A percentile compares a stretch with the other conserved stretches of the same genome.
These are phyloP conservation scores for Nymphicus hollandicus DNA, from an alignment of 2,113 vertebrate species.

Conservation along the genomic window DNA sequence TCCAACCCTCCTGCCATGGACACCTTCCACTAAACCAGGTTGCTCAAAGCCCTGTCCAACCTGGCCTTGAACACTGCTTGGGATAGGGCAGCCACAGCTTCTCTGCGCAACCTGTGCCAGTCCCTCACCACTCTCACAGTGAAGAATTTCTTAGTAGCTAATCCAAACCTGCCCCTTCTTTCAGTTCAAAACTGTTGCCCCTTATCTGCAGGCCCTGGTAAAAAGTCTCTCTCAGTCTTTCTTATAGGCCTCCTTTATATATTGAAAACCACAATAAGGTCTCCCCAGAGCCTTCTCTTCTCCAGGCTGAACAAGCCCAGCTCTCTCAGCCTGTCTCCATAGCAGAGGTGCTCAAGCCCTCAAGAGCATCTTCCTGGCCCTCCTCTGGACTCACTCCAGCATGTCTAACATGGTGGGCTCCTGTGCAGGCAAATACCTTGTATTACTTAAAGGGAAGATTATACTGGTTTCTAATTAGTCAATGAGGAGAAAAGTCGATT, in stretches of 20 bases:
- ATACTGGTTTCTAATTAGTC: background rate
- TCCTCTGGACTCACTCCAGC: background rate
- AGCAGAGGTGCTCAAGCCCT: background rate
- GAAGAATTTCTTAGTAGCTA: background rate
- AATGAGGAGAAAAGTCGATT: background rate
- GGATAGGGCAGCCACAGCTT: background rate
- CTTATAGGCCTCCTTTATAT: background rate
- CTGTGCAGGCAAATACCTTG: background rate
- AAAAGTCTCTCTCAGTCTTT: background rate
- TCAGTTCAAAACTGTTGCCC: background rate
- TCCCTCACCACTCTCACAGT: background rate
- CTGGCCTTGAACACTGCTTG: background rate
- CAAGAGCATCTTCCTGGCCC: rapidly evolving
- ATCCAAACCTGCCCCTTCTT: background rate
- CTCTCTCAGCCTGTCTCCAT: background rate
- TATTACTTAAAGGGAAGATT: background rate
- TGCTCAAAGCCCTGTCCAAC: background rate
- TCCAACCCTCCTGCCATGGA: background rate
- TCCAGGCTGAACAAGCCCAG: background rate
- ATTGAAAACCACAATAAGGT: background rate
- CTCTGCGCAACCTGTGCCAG: background rate
- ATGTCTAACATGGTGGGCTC: background rate
- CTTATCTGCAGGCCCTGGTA: background rate
- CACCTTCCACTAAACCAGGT: background rate
- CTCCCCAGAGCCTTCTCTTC: background rate